Evolutionary conservation across 2,797 vertebrate species (phyloP).

Genomic region (Melanotaenia nigrans): DNA sequence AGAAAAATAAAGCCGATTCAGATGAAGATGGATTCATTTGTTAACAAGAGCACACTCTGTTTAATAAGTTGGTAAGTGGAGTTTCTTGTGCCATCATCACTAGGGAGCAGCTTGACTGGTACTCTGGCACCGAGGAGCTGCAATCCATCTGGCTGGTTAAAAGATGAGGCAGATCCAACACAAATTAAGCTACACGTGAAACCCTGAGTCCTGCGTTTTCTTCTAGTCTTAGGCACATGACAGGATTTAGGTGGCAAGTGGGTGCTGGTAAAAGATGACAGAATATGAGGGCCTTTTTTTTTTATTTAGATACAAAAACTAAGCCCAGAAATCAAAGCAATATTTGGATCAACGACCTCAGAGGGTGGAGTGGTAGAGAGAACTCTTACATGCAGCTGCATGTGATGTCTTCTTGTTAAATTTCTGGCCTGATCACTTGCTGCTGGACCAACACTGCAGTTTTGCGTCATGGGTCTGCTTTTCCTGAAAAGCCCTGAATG

Average conservation of each 20-base stretch:
- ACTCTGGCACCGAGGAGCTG: constrained; percentile 54
- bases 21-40: constrained; percentile 56
- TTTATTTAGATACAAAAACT: constrained; percentile 27
- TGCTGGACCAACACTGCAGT: constrained; percentile 28
- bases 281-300: constrained; percentile 28
- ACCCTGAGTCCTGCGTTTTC: constrained; percentile 45
- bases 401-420: constrained; percentile 31
- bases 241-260: constrained; percentile 51
- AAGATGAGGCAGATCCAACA: constrained; percentile 49
- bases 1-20: constrained; percentile 35
- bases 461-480: constrained; percentile 21
- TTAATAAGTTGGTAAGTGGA: constrained; percentile 47
- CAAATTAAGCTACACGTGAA: constrained; percentile 42
- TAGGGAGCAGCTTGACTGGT: constrained; percentile 33
- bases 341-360: constrained; percentile 23
- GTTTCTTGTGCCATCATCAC: constrained; percentile 48
- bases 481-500: constrained; percentile 16
- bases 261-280: constrained; percentile 45
- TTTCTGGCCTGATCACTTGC: constrained; percentile 29
- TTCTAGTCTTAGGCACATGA: constrained; percentile 35
- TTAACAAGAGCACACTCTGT: constrained; percentile 44
- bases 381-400: constrained; percentile 57
- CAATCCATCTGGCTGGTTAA: constrained; percentile 64
- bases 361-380: constrained; percentile 28
- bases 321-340: constrained; percentile 24